Conservation (phyloP, 2,113 vertebrate species). For the Atlantisia rogersi region DNA sequence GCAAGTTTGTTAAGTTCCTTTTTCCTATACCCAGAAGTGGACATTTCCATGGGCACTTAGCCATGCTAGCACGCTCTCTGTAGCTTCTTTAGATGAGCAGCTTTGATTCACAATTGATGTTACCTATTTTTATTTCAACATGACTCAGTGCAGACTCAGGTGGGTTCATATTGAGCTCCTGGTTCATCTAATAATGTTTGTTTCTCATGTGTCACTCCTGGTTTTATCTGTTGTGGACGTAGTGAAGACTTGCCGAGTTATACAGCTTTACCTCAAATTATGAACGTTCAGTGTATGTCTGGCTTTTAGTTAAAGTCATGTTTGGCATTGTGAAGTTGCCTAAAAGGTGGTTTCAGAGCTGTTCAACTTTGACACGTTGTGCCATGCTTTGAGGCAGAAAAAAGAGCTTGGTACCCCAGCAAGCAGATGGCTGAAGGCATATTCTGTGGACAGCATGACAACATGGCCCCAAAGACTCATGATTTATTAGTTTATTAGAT, state of each 20-base stretch:
- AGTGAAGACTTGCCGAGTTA: not conserved
- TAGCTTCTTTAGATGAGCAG: not conserved
- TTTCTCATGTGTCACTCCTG: not conserved
- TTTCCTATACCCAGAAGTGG: not conserved
- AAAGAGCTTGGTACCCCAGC: not conserved
- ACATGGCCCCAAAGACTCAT: fast-evolving
- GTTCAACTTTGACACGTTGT: not conserved
- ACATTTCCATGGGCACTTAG: not conserved
- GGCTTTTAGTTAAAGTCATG: not conserved
- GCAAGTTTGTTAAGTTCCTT: not conserved
- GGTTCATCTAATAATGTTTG: not conserved
- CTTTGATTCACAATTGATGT: not conserved
- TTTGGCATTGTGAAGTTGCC: not conserved
- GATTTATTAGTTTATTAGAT: not conserved
- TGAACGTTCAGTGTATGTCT: not conserved
- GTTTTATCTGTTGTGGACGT: not conserved
- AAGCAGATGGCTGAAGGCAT: not conserved
- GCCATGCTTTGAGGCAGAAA: not conserved
- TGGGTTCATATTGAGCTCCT: not conserved
- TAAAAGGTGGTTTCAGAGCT: not conserved
- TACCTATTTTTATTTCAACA: not conserved
- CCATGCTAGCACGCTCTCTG: not conserved
- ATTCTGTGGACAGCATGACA: not conserved
- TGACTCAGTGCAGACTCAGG: not conserved
- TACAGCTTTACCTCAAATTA: not conserved